Evolutionary conservation across 2,797 vertebrate genomes (phyloP).

Genomic region (Pelodytes ibericus): DNA sequence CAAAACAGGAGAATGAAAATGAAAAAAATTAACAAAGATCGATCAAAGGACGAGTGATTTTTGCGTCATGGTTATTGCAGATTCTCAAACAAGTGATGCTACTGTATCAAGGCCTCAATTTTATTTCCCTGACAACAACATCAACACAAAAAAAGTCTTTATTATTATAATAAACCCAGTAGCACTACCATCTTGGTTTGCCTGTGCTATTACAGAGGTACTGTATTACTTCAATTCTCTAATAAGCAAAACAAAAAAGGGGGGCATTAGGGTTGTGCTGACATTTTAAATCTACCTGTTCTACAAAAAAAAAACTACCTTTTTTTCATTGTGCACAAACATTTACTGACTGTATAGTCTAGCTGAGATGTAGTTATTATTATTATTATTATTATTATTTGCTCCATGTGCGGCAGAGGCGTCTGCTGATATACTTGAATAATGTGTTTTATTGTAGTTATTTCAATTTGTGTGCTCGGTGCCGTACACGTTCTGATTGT

Average conservation of each 20-base stretch:
- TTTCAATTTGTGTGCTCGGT: constrained; percentile 84
- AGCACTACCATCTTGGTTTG: constrained; percentile 62
- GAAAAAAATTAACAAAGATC: constrained; percentile 98
- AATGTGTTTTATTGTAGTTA: constrained; percentile 82
- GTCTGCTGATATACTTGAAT: constrained; percentile 79
- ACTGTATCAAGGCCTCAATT: constrained; percentile 68
- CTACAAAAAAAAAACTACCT: constrained; percentile 73
- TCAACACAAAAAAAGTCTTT: constrained; percentile 31
- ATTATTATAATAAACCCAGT: constrained; percentile 63
- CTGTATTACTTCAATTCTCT: constrained; percentile 71
- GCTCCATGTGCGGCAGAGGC: constrained; percentile 76
- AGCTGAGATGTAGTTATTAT: constrained; percentile 74
- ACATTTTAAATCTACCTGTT: constrained; percentile 78
- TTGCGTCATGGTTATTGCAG: not conserved
- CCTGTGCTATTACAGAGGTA: constrained; percentile 69
- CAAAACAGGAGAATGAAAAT: constrained; percentile 99
- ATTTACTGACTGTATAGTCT: constrained; percentile 75
- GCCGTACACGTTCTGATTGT: constrained; percentile 80
- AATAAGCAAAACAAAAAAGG: constrained; percentile 66
- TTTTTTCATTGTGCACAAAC: constrained; percentile 85
- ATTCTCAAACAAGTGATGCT: constrained; percentile 57
- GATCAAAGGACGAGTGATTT: constrained; percentile 84
- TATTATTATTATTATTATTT: constrained; percentile 70
- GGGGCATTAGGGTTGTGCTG: constrained; percentile 72
- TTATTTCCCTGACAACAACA: constrained; percentile 52